phyloP scores from a whole-genome alignment of 2,888 invertebrate species.

The Hemaris fuciformis region DNA sequence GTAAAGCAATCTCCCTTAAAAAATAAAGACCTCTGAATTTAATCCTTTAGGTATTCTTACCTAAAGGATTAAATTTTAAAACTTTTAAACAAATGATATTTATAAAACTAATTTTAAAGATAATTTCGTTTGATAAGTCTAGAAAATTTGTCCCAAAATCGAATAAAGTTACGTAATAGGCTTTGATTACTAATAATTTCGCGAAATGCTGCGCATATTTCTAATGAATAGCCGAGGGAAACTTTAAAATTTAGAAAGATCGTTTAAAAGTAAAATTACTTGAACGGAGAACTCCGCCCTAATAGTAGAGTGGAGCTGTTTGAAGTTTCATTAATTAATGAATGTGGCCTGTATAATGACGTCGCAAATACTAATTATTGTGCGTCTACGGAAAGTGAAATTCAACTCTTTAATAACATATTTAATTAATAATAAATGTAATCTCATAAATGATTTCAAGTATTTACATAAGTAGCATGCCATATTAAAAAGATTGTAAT shows the following conservation, averaged over 20 bases:
- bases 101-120: background rate
- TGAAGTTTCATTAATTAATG: constrained; percentile 67
- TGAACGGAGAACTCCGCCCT: constrained; percentile 17
- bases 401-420: background rate
- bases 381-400: background rate
- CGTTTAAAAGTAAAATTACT: background rate
- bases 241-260: background rate
- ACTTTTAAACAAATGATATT: too few relatives aligned
- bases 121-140: background rate
- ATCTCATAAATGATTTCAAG: too few relatives aligned
- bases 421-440: background rate
- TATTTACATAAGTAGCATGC: too few relatives aligned
- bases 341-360: constrained; percentile 48
- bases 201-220: background rate
- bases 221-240: background rate
- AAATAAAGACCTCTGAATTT: background rate
- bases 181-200: background rate
- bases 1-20: background rate
- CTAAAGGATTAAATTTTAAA: background rate
- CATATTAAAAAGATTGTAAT: too few relatives aligned
- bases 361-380: constrained; percentile 62
- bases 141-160: background rate
- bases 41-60: background rate
- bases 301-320: constrained; percentile 53
- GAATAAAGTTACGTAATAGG: background rate